Base-by-base conservation (phyloP, 53 echinoderm and acorn worm genomes). In the Temnopleurus reevesii region DNA sequence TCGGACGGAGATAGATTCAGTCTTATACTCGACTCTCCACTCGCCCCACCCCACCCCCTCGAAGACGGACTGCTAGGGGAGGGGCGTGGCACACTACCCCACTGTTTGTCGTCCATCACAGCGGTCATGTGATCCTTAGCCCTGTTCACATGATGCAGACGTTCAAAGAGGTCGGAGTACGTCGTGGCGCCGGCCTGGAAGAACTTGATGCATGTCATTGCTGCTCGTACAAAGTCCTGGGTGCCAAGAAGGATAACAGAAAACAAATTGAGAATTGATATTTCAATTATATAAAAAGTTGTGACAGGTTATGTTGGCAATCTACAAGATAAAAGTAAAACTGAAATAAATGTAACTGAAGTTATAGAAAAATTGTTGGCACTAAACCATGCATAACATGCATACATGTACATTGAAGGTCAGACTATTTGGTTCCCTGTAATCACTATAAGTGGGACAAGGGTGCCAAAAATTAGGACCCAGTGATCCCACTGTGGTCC, bases 121-220 rank as follows among this genome's bases (percentile, higher is more conserved):
- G 94, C 93, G 36, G 86, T 92, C 91, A 97, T 77, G 81, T 97
- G 97, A 46, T 90, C 89, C 36, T 92, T 91, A 63, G 97, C 97
- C 46, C 91, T 89, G 64, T 91, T 89, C 59, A 97, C 86, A 77
- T 97, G 91, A 64, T 97, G 95, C 7, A 97, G 94, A 49, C 95
- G 95, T 46, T 97, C 97, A 94, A 94, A 94, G 36, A 97, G 93
- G 55, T 95, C 97, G 7, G 93, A 90, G 83, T 97, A 97, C 8
- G 93, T 89, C 38, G 83, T 81, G n/a, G 93, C 95, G 28, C 95
- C 90, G n/a, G 90, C 79, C 92, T 97, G 97, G 91, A 94, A 97
- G 94, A 97, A 97, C 55, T 92, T 92, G 76, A 97, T 97, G 85
- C 97, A 97, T 0, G 92, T 95, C 95, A 94, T 97, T 53, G 97